Base-by-base conservation (phyloP, 1,140 invertebrate species). In the Venturia canescens region DNA sequence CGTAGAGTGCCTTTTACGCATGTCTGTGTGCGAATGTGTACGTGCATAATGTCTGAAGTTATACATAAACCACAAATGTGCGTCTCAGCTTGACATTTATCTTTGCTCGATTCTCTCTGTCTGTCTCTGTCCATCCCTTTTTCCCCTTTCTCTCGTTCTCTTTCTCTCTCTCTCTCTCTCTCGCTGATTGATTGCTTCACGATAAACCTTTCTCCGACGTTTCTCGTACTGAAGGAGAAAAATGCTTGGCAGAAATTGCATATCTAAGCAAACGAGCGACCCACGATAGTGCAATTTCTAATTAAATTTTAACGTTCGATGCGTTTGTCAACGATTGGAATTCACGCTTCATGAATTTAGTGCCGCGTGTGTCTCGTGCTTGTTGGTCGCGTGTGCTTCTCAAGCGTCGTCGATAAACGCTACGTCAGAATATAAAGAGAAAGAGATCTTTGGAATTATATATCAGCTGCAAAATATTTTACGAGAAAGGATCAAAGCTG, bases 61-160 rank as follows among this genome's bases (percentile, higher is more conserved):
- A 11, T 74, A 57, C 57, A 34, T 27, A 50, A n/a, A 21, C 70
- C 48, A 15, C 15, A 50, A 74, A 74, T 74, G 48, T 74, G 71
- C 71, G 71, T 63, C 60, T 57, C 71, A 57, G 71, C 48, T 74
- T 74, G 71, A 74, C 44, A 74, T 74, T 74, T 57, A 74, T 57
- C 48, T 29, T 57, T 26, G 18, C 71, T 74, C 48, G 44, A 21
- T 26, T 74, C 71, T 50, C 34, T 74, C 44, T 44, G 18, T 74
- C 44, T n/a, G 5, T 53, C 6, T 53, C 50, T n/a, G 1, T 53
- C 16, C n/a, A 7, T 53, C 50, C n/a, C 16, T 53, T 18, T 53
- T 18, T 53, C 50, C n/a, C 50, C 18, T 53, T n/a, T 53, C 50
- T 53, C 50, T 53, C 18, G 1, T 18, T 53, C 50, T 53, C 48